Conservation (phyloP, 2,888 invertebrate genomes). For the Phasia obesa region DNA sequence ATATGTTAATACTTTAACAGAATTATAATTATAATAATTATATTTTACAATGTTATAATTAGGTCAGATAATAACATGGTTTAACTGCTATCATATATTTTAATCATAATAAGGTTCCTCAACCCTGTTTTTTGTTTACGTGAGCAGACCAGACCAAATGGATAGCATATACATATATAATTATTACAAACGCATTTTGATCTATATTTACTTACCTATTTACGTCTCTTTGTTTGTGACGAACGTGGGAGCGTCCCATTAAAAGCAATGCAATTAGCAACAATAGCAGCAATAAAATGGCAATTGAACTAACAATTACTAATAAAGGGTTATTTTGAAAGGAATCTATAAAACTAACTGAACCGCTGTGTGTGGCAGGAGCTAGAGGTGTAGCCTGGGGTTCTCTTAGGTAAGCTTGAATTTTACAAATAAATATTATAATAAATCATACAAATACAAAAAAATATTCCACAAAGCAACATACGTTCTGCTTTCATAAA, state of each 20-base stretch:
- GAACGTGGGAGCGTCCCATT: slow-evolving; percentile 78
- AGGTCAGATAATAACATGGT: too few species aligned
- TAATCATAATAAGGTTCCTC: too few species aligned
- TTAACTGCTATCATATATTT: too few species aligned
- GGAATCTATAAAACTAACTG: slow-evolving; percentile 78
- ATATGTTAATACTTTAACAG: too few species aligned
- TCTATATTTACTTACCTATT: slow-evolving; percentile 78
- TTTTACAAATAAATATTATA: neutral
- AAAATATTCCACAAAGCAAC: slow-evolving; percentile 76
- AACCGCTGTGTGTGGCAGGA: slow-evolving; percentile 79
- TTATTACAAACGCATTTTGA: too few species aligned
- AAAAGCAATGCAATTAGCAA: slow-evolving; percentile 79
- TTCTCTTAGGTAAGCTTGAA: slow-evolving; percentile 81
- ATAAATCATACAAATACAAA: neutral
- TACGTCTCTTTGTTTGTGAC: slow-evolving; percentile 75
- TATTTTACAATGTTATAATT: too few species aligned
- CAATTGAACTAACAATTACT: slow-evolving; percentile 79
- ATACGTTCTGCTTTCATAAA: slow-evolving; percentile 94
- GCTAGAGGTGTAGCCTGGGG: slow-evolving; percentile 82
- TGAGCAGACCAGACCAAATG: too few species aligned
- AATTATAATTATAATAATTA: too few species aligned
- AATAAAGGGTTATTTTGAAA: slow-evolving; percentile 80
- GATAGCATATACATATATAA: too few species aligned
- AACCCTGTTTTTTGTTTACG: too few species aligned
- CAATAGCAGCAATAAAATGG: slow-evolving; percentile 79